Conservation (phyloP, 2,113 vertebrate genomes). For the Labeo catla region DNA sequence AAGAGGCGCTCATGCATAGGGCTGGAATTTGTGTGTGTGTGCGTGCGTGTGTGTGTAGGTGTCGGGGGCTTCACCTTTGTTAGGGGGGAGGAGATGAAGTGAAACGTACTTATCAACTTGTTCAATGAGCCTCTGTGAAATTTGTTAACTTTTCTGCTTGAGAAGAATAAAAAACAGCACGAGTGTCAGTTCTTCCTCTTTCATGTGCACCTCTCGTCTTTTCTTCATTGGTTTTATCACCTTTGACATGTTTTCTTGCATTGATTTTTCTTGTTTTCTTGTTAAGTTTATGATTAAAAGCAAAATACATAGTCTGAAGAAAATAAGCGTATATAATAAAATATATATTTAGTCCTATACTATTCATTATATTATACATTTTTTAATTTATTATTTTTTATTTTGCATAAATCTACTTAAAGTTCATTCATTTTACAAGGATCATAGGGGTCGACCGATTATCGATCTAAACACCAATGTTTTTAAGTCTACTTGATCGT, state of each 20-base stretch:
- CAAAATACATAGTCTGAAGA: neutral
- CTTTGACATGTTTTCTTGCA: slow-evolving; percentile 26
- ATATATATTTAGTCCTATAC: too few species aligned
- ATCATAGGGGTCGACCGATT: too few species aligned
- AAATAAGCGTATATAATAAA: neutral
- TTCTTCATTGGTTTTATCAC: neutral
- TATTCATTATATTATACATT: too few species aligned
- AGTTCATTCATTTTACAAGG: too few species aligned
- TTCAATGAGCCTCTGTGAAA: slow-evolving; percentile 30
- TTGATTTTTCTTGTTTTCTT: neutral
- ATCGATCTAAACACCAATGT: too few species aligned
- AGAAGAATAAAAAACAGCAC: slow-evolving; percentile 16
- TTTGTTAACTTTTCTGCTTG: slow-evolving; percentile 36
- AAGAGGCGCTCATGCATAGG: slow-evolving; percentile 54
- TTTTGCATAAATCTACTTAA: too few species aligned
- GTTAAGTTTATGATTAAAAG: neutral
- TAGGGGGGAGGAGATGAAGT: slow-evolving; percentile 4
- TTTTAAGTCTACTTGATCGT: too few species aligned
- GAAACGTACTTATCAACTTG: slow-evolving; percentile 46
- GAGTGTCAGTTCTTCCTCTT: neutral
- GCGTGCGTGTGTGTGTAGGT: slow-evolving; percentile 5
- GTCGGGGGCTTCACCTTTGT: slow-evolving; percentile 36
- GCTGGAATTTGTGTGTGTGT: slow-evolving; percentile 34
- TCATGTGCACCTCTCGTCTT: slow-evolving; percentile 3
- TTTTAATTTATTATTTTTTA: too few species aligned